Conservation (phyloP, 2,797 vertebrate genomes). For the Rhinatrema bivittatum region DNA sequence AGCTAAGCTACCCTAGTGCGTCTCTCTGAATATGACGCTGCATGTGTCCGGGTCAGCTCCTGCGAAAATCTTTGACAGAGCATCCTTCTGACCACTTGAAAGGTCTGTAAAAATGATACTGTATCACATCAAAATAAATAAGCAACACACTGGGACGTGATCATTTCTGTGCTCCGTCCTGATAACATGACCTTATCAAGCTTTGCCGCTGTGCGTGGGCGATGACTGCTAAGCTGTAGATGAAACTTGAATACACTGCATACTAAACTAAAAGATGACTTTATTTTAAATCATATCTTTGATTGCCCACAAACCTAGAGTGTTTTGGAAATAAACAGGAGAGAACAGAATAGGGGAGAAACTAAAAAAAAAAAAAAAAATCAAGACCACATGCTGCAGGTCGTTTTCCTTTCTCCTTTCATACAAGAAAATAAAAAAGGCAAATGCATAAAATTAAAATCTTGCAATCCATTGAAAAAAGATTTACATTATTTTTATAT, state of each 20-base stretch:
- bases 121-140: background rate
- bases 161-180: background rate
- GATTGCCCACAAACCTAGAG: background rate
- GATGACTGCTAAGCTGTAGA: constrained; percentile 1
- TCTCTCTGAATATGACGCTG: no score
- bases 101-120: background rate
- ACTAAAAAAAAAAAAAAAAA: no score
- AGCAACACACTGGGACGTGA: background rate
- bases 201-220: background rate
- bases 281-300: constrained; percentile 14
- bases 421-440: no score
- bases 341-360: no score
- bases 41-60: constrained; percentile 5
- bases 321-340: background rate
- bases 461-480: no score
- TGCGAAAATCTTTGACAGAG: constrained; percentile 9
- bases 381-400: no score
- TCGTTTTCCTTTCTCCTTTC: no score
- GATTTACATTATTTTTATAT: no score
- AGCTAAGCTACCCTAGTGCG: no score
- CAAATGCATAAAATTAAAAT: no score
- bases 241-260: constrained; percentile 5
- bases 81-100: background rate
- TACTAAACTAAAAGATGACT: background rate
- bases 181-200: constrained; percentile 3